Evolutionary conservation across 2,888 invertebrate species (phyloP), one percentile per base, ranked within the genome.

Genomic region (Margaritifera margaritifera): DNA sequence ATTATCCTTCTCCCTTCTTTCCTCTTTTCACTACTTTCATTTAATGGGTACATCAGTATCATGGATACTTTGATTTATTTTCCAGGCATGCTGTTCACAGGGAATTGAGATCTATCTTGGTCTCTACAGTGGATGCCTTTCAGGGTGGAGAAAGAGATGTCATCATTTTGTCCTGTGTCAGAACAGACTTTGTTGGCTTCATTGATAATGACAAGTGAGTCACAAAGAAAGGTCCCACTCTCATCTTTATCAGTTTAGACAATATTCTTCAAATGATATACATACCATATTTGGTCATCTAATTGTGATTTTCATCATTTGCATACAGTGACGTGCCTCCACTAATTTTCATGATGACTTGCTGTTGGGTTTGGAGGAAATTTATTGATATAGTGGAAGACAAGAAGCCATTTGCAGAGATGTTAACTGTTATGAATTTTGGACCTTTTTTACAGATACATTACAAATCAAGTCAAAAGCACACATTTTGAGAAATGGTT

Each of bases 101-200:
- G 55, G 81, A 83, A 8, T 59, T 82, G 64, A 80, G 74, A 58
- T 78, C 75, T 22, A 72, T 85, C 1, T 82, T 83, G 66, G 83
- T 87, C 51, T 86, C 87, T 1, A 87, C 87, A 19, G 87, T 86
- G 42, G 87, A 87, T 73, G 86, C 87, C 15, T 87, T 87, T 75
- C 87, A 87, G 67, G 87, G 87, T 42, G 87, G 84, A 56, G 86
- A 87, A 77, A 77, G 81, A 63, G 84, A 83, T 24, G 70, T 87
- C 61, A 85, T 87, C 70, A 82, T 87, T 20, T 72, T 87, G 64
- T 87, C 87, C 4, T 84, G 83, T 78, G 86, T 87, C 51, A 74
- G 84, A 56, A 82, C 86, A 20, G 71, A 80, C 31, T 69, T 69
- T 50, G 69, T 80, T 31, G 86, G 85, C 58, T 87, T 87, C 70